Conservation (phyloP, 2,113 vertebrate species). For the Semnopithecus entellus region DNA sequence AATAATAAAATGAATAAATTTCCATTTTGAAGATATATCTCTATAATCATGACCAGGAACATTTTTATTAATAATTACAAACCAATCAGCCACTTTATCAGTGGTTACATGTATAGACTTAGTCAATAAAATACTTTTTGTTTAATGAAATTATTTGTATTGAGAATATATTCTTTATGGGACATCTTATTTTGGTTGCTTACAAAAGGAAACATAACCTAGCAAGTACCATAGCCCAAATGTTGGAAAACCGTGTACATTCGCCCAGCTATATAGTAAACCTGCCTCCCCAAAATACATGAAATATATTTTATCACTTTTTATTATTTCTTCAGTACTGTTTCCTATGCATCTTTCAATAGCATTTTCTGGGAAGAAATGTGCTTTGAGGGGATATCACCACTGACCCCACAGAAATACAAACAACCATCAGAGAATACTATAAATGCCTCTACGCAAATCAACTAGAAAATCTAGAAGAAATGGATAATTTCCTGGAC, state of each 20-base stretch:
- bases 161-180: neutral
- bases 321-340: neutral
- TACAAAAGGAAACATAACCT: neutral
- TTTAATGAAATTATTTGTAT: neutral
- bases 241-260: neutral
- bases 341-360: neutral
- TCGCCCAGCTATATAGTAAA: neutral
- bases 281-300: neutral
- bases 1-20: neutral
- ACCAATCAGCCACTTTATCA: neutral
- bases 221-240: neutral
- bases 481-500: no score
- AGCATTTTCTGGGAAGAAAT: neutral
- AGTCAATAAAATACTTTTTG: neutral
- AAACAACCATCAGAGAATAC: no score
- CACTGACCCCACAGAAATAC: no score
- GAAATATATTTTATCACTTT: neutral
- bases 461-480: no score
- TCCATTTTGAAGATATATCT: neutral
- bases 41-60: neutral
- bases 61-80: neutral
- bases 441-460: no score
- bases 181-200: neutral
- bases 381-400: no score
- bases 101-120: neutral